Evolutionary conservation across 2,888 invertebrate genomes (phyloP), one percentile per base, ranked within the genome.

Genomic region (Drosophila kanekoi): DNA sequence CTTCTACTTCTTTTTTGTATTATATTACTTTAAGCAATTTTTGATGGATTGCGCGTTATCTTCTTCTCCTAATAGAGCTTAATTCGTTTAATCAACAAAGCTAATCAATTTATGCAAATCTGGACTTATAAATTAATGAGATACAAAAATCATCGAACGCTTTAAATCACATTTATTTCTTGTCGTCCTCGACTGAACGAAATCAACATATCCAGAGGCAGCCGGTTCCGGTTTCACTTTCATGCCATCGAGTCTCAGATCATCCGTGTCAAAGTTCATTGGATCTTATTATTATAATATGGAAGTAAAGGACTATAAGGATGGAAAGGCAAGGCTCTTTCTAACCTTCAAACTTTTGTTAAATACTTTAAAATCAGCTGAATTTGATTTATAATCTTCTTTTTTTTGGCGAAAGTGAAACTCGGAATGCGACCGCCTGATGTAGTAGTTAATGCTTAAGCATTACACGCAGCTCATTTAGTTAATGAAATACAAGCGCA

Each of bases 191-290:
- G 20, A 8, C 8, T 32, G 10, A 35, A 10, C 10, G 23, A 35
- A 10, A 1, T 41, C 45, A 47, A 37, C n/a, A 37, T 37, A 45
- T 41, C 32, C 35, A 47, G 20, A 52, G 45, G 48, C 18, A 33
- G 8, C 32, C 35, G 49, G 32, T 67, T 73, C 54, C 74, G 56
- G 76, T 76, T 65, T 65, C 53, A 54, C 60, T 49, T 76, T 73
- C 49, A 20, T 40, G 13, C 6, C 38, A 44, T 41, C 71, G 43
- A 32, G 35, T 37, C 48, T 48, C 52, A 8, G 3, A 51, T 20
- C 33, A 18, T 9, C 13, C 3, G n/a, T 59, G 47, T 75, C 56
- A 14, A 35, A 38, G 20, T 41, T 54, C n/a, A 16, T 4, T 6
- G n/a, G 5, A 11, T 16, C 8, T 8, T 28, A 28, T 8, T 2